Percentiles rank a stretch among this genome's conserved stretches.
Conservation (phyloP, 2,888 invertebrate genomes). For the Heliconius aoede region DNA sequence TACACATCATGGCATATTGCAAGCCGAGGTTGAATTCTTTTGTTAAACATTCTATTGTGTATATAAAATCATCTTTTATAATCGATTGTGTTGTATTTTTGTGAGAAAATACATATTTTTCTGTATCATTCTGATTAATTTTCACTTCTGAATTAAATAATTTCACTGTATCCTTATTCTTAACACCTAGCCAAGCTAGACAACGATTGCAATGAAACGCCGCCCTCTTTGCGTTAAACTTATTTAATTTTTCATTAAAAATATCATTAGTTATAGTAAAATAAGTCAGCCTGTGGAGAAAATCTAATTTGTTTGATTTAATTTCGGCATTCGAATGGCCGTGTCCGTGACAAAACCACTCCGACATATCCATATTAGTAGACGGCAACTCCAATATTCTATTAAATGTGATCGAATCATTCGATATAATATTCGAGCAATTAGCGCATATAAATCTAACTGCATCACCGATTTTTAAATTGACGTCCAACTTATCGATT, state of each 20-base stretch:
- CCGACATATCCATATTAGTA: conserved; percentile 83
- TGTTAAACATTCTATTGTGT: conserved; percentile 78
- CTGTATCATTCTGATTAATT: conserved; percentile 61
- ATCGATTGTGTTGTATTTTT: conserved; percentile 57
- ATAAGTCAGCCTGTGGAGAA: conserved; percentile 83
- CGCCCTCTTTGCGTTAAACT: conserved; percentile 73
- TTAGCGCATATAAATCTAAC: conserved; percentile 71
- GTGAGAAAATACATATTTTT: conserved; percentile 61
- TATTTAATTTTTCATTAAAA: conserved; percentile 71
- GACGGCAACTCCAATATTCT: conserved; percentile 86
- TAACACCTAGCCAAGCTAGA: conserved; percentile 83
- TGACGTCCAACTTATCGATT: conserved; percentile 60
- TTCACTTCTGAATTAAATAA: conserved; percentile 84
- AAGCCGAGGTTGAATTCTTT: conserved; percentile 76
- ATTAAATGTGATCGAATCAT: conserved; percentile 76
- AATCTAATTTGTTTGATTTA: conserved; percentile 80
- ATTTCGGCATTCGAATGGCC: conserved; percentile 61
- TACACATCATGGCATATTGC: conserved; percentile 80
- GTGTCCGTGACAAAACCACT: conserved; percentile 87
- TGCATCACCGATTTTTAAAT: conserved; percentile 61
- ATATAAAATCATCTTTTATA: conserved; percentile 79
- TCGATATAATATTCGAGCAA: conserved; percentile 76
- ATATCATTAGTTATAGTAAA: conserved; percentile 75
- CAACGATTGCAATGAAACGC: conserved; percentile 84
- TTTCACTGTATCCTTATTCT: conserved; percentile 72